phyloP scores from a whole-genome alignment of 1,140 invertebrate genomes.

The Orius insidiosus region DNA sequence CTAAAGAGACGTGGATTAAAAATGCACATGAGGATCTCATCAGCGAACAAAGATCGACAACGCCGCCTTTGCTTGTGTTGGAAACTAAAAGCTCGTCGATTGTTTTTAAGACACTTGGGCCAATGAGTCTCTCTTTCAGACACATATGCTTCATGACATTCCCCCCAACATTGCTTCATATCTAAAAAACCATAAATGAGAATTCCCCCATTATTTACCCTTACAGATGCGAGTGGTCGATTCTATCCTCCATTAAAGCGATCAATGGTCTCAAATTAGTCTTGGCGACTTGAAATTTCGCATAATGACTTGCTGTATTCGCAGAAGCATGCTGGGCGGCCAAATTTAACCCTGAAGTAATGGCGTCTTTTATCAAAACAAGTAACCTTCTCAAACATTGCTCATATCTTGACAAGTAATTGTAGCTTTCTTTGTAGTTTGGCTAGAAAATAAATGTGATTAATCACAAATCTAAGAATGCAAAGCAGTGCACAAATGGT shows the following conservation, averaged over 20 bases:
- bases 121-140: conserved; percentile 56
- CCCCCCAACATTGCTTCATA: conserved; percentile 58
- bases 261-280: conserved; percentile 16
- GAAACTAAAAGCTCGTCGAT: conserved; percentile 44
- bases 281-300: conserved; percentile 18
- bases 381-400: conserved; percentile 65
- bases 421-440: conserved; percentile 43
- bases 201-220: conserved; percentile 8
- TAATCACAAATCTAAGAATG: conserved; percentile 5
- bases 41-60: conserved; percentile 72
- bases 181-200: conserved; percentile 26
- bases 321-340: conserved; percentile 46
- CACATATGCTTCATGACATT: conserved; percentile 77
- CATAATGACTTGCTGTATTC: conserved; percentile 18
- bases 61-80: conserved; percentile 48
- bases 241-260: conserved; percentile 15
- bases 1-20: conserved; percentile 76
- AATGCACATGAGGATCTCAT: conserved; percentile 76
- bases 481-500: not conserved
- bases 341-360: conserved; percentile 49
- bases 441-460: conserved; percentile 2
- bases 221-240: conserved; percentile 15
- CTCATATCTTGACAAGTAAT: conserved; percentile 54
- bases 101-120: conserved; percentile 56
- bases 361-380: conserved; percentile 56